A percentile compares a stretch with the other conserved stretches of the same genome.
Conservation (phyloP, 2,113 vertebrate genomes). For the Phainopepla nitens region DNA sequence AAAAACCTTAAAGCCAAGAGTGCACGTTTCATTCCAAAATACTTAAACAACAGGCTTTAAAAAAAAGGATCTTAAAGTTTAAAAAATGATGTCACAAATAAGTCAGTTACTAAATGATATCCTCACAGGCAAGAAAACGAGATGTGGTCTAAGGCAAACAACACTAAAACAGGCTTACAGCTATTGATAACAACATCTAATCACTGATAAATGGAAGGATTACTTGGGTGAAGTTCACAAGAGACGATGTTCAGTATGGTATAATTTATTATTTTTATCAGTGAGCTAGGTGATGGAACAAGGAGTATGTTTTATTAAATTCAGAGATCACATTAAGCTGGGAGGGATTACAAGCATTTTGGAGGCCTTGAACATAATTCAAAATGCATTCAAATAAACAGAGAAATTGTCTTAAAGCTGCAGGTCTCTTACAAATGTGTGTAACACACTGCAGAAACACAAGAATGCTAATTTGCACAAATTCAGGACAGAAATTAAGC, state of each 20-base stretch:
- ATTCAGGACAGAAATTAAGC: neutral
- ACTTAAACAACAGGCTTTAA: neutral
- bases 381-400: neutral
- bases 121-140: neutral
- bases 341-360: constrained; percentile 17
- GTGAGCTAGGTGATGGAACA: neutral
- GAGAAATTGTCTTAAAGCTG: neutral
- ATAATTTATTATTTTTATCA: neutral
- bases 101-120: neutral
- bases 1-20: neutral
- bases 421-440: neutral
- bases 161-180: neutral
- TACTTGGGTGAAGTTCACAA: neutral
- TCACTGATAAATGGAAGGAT: neutral
- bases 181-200: neutral
- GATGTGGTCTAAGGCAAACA: neutral
- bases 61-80: neutral
- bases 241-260: rapidly evolving
- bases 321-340: neutral
- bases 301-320: neutral
- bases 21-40: neutral
- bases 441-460: neutral
- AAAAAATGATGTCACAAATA: neutral
- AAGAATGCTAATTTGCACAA: neutral
- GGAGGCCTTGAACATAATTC: neutral